Evolutionary conservation across 2,113 vertebrate genomes (phyloP), one percentile per base, ranked within the genome.

Genomic region (Ceuthmochares aereus): DNA sequence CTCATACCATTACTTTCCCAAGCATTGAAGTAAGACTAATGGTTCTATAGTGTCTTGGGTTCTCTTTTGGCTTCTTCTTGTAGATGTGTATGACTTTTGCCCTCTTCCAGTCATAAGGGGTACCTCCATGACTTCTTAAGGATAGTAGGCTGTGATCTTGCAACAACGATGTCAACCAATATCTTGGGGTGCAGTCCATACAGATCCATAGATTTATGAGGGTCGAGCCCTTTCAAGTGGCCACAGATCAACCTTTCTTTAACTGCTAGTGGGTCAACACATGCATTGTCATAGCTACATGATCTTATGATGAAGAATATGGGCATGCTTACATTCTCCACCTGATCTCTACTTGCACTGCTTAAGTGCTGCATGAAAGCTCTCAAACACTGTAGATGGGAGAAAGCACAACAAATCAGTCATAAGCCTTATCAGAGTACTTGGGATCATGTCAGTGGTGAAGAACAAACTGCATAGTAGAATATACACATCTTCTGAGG

Each of bases 221-320:
- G 47, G 20, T 21, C 20, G 10, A 62, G n/a, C 18, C 34, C 49
- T 63, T 63, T 34, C 29, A 56, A 63, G 6, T 47, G 40, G 18
- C 22, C 36, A 66, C 11, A 36, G 43, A 45, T 14, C 10, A 79
- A 29, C 12, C 15, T 22, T 40, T 55, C 29, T 40, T 47, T 11
- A 40, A 2, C 19, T 70, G 6, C 23, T 34, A 19, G 19, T 37
- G 29, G 3, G 3, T 21, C 1, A 1, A 40, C n/a, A 29, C 22
- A n/a, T 25, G 15, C 19, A 20, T 26, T 45, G 22, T 25, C 1
- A 0, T 40, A 79, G 6, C 14, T 70, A 19, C 47, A 45, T 78
- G 19, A 34, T 34, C 18, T 15, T 66, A 25, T 42, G 42, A 32
- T 42, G 13, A 30, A 56, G 29, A 88, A 34, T 20, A 47, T 5